Evolutionary conservation across 2,113 vertebrate genomes (phyloP).

Genomic region (Erinaceus europaeus): DNA sequence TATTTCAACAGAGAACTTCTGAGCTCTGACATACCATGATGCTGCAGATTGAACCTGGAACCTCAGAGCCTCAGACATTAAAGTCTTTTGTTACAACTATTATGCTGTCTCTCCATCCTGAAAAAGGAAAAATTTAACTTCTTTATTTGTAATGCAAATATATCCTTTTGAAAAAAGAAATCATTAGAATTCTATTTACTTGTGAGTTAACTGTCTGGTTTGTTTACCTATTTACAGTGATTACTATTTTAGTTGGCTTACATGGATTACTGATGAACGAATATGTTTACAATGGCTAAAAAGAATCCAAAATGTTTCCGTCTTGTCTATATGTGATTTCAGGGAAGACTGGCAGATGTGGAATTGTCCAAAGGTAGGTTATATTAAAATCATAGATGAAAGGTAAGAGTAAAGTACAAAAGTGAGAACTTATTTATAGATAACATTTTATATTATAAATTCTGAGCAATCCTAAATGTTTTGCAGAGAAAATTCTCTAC

Average conservation of each 20-base stretch:
- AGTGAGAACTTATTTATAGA: background rate
- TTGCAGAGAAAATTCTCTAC: background rate
- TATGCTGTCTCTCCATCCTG: background rate
- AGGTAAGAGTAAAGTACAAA: background rate
- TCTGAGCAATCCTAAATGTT: background rate
- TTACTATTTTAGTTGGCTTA: constrained; percentile 94
- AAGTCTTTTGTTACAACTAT: too few relatives aligned
- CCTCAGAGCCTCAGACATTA: too few relatives aligned
- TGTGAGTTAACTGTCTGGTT: constrained; percentile 41
- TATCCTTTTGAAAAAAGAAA: background rate
- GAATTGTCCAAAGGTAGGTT: constrained; percentile 88
- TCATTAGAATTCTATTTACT: background rate
- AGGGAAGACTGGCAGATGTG: constrained; percentile 83
- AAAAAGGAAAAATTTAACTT: background rate
- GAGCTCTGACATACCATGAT: too few relatives aligned
- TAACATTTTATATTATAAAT: background rate
- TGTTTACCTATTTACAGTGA: constrained; percentile 85
- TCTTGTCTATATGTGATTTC: constrained; percentile 93
- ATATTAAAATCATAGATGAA: constrained; percentile 31
- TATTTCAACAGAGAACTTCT: too few relatives aligned
- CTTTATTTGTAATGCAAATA: background rate
- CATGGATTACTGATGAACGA: constrained; percentile 91
- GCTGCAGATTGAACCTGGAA: too few relatives aligned
- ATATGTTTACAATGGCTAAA: constrained; percentile 93
- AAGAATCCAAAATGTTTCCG: constrained; percentile 91